Conservation (phyloP, 2,888 invertebrate genomes). For the Parapristionchus giblindavisi region DNA sequence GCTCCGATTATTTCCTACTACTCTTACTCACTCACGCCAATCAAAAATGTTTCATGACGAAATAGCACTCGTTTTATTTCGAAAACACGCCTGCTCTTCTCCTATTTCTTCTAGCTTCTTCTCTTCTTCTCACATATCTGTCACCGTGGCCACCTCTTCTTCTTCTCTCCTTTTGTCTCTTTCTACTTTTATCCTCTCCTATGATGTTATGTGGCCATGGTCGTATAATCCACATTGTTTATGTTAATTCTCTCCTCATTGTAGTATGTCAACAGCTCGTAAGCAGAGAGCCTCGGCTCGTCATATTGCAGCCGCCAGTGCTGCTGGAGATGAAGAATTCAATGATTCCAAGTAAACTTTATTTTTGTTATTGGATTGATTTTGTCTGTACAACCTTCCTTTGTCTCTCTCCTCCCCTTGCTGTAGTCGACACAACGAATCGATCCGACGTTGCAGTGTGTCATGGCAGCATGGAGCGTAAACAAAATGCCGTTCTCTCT, state of each 20-base stretch:
- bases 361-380: background rate
- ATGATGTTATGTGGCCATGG: background rate
- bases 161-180: background rate
- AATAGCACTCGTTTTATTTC: slow-evolving; percentile 6
- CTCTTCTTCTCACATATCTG: background rate
- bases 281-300: slow-evolving; percentile 20
- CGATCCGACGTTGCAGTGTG: too few species aligned
- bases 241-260: too few species aligned
- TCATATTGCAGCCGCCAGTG: background rate
- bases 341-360: slow-evolving; percentile 21
- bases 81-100: too few species aligned
- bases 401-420: too few species aligned
- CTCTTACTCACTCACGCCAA: background rate
- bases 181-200: background rate
- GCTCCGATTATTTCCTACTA: background rate
- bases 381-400: too few species aligned
- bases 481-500: too few species aligned
- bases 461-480: too few species aligned
- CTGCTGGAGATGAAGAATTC: background rate
- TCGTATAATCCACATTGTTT: background rate
- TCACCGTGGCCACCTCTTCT: background rate
- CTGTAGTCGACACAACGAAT: too few species aligned
- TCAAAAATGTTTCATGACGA: slow-evolving; percentile 10
- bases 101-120: background rate
- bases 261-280: background rate